phyloP scores from a whole-genome alignment of 1,140 invertebrate species.

The Euura saliciscinereae region DNA sequence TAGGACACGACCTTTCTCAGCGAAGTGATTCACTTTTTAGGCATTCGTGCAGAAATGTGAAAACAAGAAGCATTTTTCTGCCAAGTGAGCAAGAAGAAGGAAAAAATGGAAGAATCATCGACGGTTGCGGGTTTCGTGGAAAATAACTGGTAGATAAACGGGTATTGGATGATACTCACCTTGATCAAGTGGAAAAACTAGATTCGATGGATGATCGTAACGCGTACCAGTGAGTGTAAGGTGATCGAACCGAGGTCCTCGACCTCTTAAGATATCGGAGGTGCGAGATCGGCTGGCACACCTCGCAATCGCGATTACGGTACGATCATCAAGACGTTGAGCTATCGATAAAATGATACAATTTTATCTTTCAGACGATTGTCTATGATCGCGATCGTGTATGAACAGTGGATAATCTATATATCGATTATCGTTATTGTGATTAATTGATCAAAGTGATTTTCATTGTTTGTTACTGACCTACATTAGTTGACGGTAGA shows the following conservation, averaged over 20 bases:
- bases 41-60: background rate
- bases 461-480: conserved; percentile 5
- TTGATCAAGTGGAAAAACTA: too few species aligned
- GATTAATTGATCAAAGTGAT: background rate
- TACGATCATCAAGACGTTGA: background rate
- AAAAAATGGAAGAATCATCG: background rate
- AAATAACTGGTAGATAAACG: background rate
- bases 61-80: background rate
- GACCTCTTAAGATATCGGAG: background rate
- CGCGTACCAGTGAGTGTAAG: background rate
- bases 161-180: background rate
- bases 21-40: too few species aligned
- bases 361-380: too few species aligned
- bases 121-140: background rate
- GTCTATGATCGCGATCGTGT: background rate
- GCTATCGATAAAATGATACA: background rate
- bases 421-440: background rate
- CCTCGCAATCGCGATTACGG: background rate
- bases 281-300: too few species aligned
- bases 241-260: background rate
- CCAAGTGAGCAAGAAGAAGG: background rate
- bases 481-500: background rate
- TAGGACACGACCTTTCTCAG: too few species aligned
- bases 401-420: background rate
- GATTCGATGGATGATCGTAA: too few species aligned